phyloP scores from a whole-genome alignment of 2,797 vertebrate species.

The Rousettus madagascariensis region DNA sequence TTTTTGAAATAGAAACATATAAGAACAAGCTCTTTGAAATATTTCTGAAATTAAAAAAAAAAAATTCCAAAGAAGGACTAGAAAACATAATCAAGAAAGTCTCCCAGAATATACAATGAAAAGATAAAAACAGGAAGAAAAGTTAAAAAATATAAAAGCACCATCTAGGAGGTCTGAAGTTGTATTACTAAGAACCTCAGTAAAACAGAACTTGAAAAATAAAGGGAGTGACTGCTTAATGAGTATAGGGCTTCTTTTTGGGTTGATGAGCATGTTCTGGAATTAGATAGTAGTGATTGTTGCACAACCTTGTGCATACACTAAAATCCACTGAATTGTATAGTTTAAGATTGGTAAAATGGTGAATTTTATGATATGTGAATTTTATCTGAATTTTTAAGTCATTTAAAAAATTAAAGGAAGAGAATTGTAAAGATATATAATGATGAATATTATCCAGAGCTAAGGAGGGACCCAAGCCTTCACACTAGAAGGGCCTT shows the following conservation, averaged over 20 bases:
- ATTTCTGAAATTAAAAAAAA: background rate
- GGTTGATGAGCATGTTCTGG: background rate
- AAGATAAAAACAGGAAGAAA: background rate
- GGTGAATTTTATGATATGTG: background rate
- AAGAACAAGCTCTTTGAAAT: conserved; percentile 10
- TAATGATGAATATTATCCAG: background rate
- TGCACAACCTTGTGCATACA: background rate
- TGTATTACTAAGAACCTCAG: background rate
- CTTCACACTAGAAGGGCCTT: background rate
- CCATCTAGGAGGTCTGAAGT: background rate
- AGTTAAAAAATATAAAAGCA: background rate
- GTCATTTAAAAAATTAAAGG: background rate
- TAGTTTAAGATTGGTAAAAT: background rate
- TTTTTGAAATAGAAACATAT: conserved; percentile 11
- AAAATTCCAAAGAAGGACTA: background rate
- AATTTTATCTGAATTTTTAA: conserved; percentile 12
- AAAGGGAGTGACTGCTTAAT: background rate
- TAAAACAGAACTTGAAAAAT: conserved; percentile 16
- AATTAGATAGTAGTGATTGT: background rate
- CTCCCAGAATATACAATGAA: background rate
- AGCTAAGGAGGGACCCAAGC: background rate
- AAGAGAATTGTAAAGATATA: background rate
- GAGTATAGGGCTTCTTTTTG: background rate
- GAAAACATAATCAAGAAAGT: background rate
- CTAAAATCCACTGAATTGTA: background rate